Evolutionary conservation across 1,140 invertebrate species (phyloP).

Genomic region (Aphidius gifuensis): DNA sequence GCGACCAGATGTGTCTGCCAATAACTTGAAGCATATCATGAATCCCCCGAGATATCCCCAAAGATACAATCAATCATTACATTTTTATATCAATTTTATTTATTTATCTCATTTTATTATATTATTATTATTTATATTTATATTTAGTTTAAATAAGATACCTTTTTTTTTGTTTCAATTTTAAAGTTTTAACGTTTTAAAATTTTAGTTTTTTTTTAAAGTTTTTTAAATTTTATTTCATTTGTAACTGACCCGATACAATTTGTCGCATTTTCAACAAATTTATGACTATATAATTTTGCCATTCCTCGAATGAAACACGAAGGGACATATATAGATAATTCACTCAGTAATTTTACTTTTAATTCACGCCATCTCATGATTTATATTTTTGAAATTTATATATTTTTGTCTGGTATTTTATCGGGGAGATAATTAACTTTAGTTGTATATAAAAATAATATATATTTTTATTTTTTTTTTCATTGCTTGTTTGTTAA

Average conservation of each 20-base stretch:
- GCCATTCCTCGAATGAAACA: slow-evolving; percentile 25
- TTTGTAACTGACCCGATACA: slow-evolving; percentile 26
- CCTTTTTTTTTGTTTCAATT: background rate
- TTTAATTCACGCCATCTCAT: slow-evolving; percentile 17
- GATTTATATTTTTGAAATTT: slow-evolving; percentile 6
- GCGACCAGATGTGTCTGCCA: slow-evolving; percentile 26
- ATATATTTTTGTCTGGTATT: no score
- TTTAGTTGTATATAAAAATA: no score
- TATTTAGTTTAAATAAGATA: background rate
- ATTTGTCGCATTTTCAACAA: slow-evolving; percentile 33
- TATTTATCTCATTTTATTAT: background rate
- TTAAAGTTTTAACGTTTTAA: no score
- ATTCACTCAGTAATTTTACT: slow-evolving; percentile 26
- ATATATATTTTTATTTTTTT: no score
- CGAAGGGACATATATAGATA: slow-evolving; percentile 30
- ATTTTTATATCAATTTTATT: background rate
- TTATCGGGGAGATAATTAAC: no score
- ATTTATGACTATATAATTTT: slow-evolving; percentile 23
- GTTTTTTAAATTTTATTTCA: no score
- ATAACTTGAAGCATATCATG: background rate
- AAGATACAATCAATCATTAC: background rate
- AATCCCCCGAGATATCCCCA: background rate
- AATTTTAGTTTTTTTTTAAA: no score
- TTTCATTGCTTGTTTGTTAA: no score
- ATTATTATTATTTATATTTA: background rate